Conservation (phyloP, 2,113 vertebrate genomes). For the Forbesichthys agassizii region DNA sequence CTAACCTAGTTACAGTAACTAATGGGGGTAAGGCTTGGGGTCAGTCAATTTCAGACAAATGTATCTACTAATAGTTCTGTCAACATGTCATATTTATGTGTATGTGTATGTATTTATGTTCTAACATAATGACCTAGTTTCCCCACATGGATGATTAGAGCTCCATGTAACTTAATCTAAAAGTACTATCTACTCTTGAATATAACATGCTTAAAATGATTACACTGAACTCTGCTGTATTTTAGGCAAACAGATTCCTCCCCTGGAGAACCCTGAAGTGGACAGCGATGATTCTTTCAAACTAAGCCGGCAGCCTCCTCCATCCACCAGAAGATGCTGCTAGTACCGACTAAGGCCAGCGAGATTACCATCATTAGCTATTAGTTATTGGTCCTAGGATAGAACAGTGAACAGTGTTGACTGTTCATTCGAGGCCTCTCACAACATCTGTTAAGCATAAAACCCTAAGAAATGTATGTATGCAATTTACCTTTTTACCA, state of each 20-base stretch:
- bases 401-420: conserved; percentile 43
- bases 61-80: too few relatives aligned
- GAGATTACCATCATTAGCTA: conserved; percentile 11
- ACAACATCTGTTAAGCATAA: conserved; percentile 22
- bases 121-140: too few relatives aligned
- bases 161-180: background rate
- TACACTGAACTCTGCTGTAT: conserved; percentile 23
- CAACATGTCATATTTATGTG: too few relatives aligned
- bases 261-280: conserved; percentile 87
- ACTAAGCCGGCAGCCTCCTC: conserved; percentile 77
- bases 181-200: too few relatives aligned
- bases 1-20: too few relatives aligned
- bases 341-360: conserved; percentile 66
- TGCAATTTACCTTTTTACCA: conserved; percentile 5
- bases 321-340: conserved; percentile 84
- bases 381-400: background rate
- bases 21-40: too few relatives aligned
- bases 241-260: conserved; percentile 92
- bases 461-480: background rate
- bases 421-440: conserved; percentile 19
- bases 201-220: background rate
- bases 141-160: too few relatives aligned
- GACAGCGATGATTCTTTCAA: conserved; percentile 87
- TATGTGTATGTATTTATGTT: too few relatives aligned
- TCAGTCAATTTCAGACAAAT: too few relatives aligned